Evolutionary conservation across 2,888 invertebrate genomes (phyloP), one percentile per base, ranked within the genome.

Genomic region (Parapristionchus giblindavisi): DNA sequence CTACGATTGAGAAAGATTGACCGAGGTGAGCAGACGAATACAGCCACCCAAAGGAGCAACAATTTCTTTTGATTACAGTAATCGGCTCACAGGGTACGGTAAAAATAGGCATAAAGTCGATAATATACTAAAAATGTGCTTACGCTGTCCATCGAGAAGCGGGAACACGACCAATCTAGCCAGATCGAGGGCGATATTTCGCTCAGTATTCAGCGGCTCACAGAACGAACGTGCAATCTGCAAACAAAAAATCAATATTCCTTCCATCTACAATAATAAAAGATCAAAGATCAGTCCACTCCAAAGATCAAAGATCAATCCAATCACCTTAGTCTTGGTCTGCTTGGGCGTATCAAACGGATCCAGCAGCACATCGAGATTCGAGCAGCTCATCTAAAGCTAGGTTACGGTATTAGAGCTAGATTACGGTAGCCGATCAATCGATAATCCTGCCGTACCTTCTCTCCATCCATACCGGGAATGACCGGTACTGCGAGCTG

Each of bases 321-420:
- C 63, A 38, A 40, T 63, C n/a, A 83, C 81, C 68, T 86, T 86
- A 1, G 78, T 83, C 60, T 85, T 85, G 27, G 78, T 80, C 71
- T 85, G 84, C 68, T 86, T 86, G 34, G 83, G 76, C 0, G 86
- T 86, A 40, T 86, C 86, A 34, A 83, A 63, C 3, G 84, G 85
- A 65, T 87, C 84, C 24, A 87, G 76, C 29, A 80, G 76, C 75
- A 82, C 81, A 63, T 87, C 87, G 11, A 71, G 60, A 11, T 75
- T 75, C 0, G 81, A 75, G 52, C 83, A 82, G 40, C 79, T 77
- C 83, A 84, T 85, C 65, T 74, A 36, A 3, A 63, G n/a, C n/a
- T n/a, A n/a, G n/a, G n/a, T n/a, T n/a, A n/a, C n/a, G n/a, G n/a
- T n/a, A n/a, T n/a, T n/a, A 38, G n/a, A 5, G 6, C 21, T 24